These are phyloP conservation scores for Carassius auratus DNA, from an alignment of 2,113 vertebrate genomes.

Conservation along the genomic window DNA sequence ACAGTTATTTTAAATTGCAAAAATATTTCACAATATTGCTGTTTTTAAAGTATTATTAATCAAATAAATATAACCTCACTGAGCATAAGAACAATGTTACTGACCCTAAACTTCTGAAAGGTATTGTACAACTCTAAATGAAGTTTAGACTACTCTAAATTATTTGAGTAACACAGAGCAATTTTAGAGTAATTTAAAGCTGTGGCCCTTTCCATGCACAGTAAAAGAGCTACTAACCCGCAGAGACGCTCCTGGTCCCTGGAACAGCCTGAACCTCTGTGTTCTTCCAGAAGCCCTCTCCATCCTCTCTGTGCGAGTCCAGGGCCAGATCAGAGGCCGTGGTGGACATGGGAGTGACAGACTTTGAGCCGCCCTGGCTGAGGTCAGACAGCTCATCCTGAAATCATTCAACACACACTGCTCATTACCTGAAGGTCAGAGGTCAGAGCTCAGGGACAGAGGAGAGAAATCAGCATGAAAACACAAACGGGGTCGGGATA, in stretches of 20 bases:
- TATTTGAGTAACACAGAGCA: background rate
- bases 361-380: slow-evolving; percentile 83
- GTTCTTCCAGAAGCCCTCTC: slow-evolving; percentile 79
- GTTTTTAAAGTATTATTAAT: too few relatives aligned
- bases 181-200: too few relatives aligned
- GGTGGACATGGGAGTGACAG: slow-evolving; percentile 81
- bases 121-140: background rate
- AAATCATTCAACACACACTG: slow-evolving; percentile 42
- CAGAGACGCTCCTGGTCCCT: slow-evolving; percentile 84
- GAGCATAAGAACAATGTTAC: too few relatives aligned
- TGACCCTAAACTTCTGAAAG: background rate
- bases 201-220: background rate
- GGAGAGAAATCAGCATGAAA: background rate
- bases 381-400: slow-evolving; percentile 94
- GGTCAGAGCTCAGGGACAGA: slow-evolving; percentile 9
- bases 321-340: slow-evolving; percentile 77
- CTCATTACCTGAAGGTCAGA: background rate
- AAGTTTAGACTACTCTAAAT: background rate
- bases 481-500: background rate
- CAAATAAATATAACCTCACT: too few relatives aligned
- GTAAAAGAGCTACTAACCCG: slow-evolving; percentile 74
- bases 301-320: slow-evolving; percentile 56
- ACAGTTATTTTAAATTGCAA: too few relatives aligned
- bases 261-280: slow-evolving; percentile 88
- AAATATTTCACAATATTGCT: too few relatives aligned